These are phyloP conservation scores for Parnassius glacialis DNA, from an alignment of 2,888 invertebrate species.

Conservation along the genomic window DNA sequence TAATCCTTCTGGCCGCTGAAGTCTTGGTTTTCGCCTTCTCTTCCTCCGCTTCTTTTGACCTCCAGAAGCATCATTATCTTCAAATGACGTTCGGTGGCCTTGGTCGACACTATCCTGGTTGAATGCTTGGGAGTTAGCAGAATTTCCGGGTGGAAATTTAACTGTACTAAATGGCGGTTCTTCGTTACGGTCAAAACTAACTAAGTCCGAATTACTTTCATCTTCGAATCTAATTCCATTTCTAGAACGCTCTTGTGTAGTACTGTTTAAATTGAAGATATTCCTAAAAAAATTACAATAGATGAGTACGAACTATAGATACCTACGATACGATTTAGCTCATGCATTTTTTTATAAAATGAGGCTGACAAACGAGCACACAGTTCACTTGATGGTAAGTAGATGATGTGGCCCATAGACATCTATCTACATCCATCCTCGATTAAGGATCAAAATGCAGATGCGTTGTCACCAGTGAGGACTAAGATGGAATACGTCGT, in stretches of 20 bases:
- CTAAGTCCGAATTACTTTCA: constrained; percentile 7
- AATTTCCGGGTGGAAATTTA: constrained; percentile 1
- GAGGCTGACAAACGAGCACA: too few species aligned
- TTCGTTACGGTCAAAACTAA: neutral
- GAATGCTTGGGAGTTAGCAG: neutral
- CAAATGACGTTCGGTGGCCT: constrained; percentile 17
- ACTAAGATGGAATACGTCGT: too few species aligned
- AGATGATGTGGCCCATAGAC: too few species aligned
- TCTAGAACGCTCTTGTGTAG: constrained; percentile 22
- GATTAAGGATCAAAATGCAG: too few species aligned
- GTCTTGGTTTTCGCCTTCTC: constrained; percentile 44
- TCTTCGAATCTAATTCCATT: constrained; percentile 30
- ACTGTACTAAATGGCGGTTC: neutral
- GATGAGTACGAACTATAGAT: too few species aligned
- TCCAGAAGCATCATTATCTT: constrained; percentile 36
- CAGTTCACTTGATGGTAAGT: too few species aligned
- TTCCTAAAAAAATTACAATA: constrained; percentile 35
- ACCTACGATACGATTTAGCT: too few species aligned
- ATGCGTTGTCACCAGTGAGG: too few species aligned
- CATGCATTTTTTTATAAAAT: too few species aligned
- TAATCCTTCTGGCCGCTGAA: constrained; percentile 33
- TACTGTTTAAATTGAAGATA: constrained; percentile 36
- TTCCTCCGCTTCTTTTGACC: constrained; percentile 35
- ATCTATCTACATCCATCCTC: too few species aligned
- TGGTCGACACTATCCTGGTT: constrained; percentile 7